Evolutionary conservation across 2,888 invertebrate species (phyloP).

Genomic region (Noctua pronuba): DNA sequence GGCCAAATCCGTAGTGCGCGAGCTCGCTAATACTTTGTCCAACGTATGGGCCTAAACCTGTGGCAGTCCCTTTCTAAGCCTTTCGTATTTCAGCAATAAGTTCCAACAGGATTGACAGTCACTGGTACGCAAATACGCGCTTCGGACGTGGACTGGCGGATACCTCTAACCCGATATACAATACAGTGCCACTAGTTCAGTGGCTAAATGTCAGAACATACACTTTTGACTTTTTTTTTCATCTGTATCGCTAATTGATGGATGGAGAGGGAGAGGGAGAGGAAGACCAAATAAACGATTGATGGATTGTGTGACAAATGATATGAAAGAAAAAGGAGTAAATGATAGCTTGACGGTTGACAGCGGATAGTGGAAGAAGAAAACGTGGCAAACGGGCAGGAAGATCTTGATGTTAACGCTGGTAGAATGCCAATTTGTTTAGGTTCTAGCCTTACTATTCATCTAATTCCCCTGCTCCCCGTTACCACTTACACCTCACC

Average conservation of each 20-base stretch:
- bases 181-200: no score
- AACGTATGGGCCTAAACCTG: background rate
- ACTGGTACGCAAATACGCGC: background rate
- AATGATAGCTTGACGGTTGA: background rate
- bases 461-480: background rate
- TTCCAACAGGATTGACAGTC: background rate
- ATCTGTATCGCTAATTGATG: background rate
- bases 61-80: no score
- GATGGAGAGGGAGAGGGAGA: background rate
- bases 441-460: background rate
- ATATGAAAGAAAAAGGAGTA: background rate
- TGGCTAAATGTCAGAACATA: no score
- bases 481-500: constrained; percentile 25
- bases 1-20: background rate
- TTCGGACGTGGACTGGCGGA: background rate
- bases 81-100: background rate
- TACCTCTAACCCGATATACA: background rate
- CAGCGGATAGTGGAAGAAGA: background rate
- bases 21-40: background rate
- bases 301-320: background rate
- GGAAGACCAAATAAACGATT: background rate
- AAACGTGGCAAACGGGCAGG: background rate
- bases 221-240: background rate
- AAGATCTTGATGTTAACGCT: background rate
- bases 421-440: background rate